Percentiles rank a stretch among this genome's conserved stretches.
Evolutionary conservation across 1,140 invertebrate species (phyloP).

Genomic region (Pseudomyrmex cubaensis): DNA sequence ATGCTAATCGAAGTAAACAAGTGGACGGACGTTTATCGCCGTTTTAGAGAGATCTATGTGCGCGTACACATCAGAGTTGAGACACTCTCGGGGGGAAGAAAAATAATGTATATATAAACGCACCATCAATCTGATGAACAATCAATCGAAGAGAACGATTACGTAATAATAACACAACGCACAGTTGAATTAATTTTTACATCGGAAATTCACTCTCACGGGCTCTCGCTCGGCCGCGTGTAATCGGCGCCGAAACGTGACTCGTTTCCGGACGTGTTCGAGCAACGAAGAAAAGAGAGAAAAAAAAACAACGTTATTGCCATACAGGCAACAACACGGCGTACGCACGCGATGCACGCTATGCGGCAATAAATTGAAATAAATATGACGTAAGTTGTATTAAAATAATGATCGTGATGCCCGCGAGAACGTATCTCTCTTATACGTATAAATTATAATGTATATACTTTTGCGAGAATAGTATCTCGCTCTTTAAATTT

Average conservation of each 20-base stretch:
- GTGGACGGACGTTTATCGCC: conserved; percentile 12
- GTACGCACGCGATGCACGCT: conserved; percentile 34
- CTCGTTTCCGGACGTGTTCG: conserved; percentile 22
- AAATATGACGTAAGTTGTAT: conserved; percentile 51
- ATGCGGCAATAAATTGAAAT: conserved; percentile 39
- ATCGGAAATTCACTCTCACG: background rate
- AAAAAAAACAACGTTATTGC: too few species aligned
- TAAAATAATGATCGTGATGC: conserved; percentile 26
- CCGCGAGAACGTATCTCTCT: background rate
- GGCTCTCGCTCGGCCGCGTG: background rate
- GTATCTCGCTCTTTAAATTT: too few species aligned
- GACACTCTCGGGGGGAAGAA: background rate
- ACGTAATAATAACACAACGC: background rate
- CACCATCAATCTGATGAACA: background rate
- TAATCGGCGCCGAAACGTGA: conserved; percentile 32
- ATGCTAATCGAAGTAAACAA: conserved; percentile 12
- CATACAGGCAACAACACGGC: background rate
- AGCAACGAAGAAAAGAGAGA: too few species aligned
- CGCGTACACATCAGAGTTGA: too few species aligned
- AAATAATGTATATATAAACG: background rate
- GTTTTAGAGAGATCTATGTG: conserved; percentile 8
- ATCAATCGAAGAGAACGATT: background rate
- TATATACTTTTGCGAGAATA: background rate
- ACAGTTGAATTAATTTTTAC: background rate
- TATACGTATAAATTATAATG: conserved; percentile 21